A percentile compares a stretch with the other conserved stretches of the same genome.
Evolutionary conservation across 2,797 vertebrate species (phyloP).

Genomic region (Sebastes nivosus): DNA sequence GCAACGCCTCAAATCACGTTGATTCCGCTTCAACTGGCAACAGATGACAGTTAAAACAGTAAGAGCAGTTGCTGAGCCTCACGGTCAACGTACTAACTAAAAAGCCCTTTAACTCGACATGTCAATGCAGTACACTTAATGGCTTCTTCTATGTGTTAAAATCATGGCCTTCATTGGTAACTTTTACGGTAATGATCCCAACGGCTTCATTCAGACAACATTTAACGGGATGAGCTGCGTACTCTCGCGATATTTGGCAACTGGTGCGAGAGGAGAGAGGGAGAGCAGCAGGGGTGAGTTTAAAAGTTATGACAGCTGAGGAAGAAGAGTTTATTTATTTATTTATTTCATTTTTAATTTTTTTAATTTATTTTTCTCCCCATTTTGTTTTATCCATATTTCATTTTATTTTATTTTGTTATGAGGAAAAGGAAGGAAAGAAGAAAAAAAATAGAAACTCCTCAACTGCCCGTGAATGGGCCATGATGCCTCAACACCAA

Average conservation of each 20-base stretch:
- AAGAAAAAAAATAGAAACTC: no score
- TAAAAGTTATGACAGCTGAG: neutral
- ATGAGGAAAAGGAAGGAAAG: no score
- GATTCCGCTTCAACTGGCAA: constrained; percentile 33
- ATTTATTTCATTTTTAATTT: no score
- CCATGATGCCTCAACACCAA: no score
- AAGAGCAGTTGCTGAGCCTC: neutral
- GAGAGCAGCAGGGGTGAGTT: neutral
- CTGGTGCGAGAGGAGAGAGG: neutral
- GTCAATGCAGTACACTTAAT: accelerated
- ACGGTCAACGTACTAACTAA: no score
- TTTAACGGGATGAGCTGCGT: neutral
- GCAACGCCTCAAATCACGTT: constrained; percentile 64
- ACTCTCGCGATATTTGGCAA: constrained; percentile 6
- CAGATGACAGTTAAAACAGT: constrained; percentile 7
- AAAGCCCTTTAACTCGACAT: neutral
- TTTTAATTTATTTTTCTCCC: no score
- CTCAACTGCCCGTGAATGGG: no score
- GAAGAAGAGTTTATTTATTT: neutral
- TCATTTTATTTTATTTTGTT: no score
- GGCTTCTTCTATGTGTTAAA: neutral
- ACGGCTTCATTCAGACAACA: neutral
- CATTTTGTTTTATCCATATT: no score
- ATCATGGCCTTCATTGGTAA: neutral
- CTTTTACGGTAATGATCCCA: neutral